Conservation (phyloP, 2,888 invertebrate genomes). For the Cheilosia impressa region DNA sequence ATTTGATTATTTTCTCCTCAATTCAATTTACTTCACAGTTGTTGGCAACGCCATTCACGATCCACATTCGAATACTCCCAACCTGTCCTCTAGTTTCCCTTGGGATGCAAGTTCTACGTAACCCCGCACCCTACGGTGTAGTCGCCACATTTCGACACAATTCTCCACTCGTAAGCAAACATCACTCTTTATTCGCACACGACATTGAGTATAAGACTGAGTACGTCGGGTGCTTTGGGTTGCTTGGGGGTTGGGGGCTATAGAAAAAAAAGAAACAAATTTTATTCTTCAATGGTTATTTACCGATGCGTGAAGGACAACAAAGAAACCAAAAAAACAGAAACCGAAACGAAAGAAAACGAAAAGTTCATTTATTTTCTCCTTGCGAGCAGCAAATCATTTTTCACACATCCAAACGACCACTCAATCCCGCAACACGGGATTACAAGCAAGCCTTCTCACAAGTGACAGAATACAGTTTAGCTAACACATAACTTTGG, state of each 20-base stretch:
- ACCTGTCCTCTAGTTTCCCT: constrained; percentile 5
- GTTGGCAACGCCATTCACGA: constrained; percentile 28
- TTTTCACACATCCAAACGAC: constrained; percentile 64
- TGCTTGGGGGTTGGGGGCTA: neutral
- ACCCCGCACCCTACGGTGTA: neutral
- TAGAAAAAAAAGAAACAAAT: constrained; percentile 48
- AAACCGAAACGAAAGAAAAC: constrained; percentile 15
- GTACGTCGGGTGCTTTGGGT: neutral
- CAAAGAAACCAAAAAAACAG: constrained; percentile 34
- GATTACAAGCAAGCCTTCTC: constrained; percentile 53
- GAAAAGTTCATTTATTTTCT: constrained; percentile 19
- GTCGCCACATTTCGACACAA: constrained; percentile 44
- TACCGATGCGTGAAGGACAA: constrained; percentile 74
- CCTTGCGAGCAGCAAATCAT: constrained; percentile 53
- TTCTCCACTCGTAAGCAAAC: constrained; percentile 64
- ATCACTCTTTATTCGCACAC: constrained; percentile 68
- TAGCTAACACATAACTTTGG: constrained; percentile 42
- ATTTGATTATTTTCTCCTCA: constrained; percentile 72
- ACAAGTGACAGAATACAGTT: constrained; percentile 67
- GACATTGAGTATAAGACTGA: constrained; percentile 26
- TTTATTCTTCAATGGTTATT: constrained; percentile 72
- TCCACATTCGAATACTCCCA: constrained; percentile 6
- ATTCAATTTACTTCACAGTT: constrained; percentile 72
- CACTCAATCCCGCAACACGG: constrained; percentile 48
- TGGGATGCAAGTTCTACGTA: constrained; percentile 37